Evolutionary conservation across 2,113 vertebrate species (phyloP).

Genomic region (Brienomyrus longianalis): DNA sequence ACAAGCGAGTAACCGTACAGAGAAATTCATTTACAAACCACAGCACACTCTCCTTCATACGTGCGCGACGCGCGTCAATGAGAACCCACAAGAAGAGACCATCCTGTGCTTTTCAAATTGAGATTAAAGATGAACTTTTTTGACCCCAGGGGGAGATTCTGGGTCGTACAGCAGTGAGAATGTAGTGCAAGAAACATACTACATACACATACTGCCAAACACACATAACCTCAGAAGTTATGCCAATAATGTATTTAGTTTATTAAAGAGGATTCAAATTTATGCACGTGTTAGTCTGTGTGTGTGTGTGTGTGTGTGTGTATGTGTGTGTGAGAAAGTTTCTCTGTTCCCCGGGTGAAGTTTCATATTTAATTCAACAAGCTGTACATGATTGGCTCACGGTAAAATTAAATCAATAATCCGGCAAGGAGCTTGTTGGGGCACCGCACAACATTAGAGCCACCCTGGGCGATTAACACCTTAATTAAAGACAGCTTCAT

Average conservation of each 20-base stretch:
- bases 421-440: slow-evolving; percentile 33
- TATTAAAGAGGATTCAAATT: slow-evolving; percentile 35
- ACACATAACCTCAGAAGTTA: background rate
- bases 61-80: background rate
- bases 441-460: slow-evolving; percentile 27
- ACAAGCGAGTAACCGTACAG: too few relatives aligned
- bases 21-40: too few relatives aligned
- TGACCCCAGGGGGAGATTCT: background rate
- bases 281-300: background rate
- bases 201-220: background rate
- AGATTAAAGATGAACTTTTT: too few relatives aligned
- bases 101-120: slow-evolving; percentile 28
- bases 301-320: background rate
- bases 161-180: slow-evolving; percentile 39
- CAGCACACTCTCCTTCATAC: background rate
- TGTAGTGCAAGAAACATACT: background rate
- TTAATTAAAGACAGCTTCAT: slow-evolving; percentile 28
- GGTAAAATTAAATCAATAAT: slow-evolving; percentile 44
- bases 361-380: slow-evolving; percentile 51
- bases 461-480: slow-evolving; percentile 39
- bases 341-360: slow-evolving; percentile 29
- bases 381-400: slow-evolving; percentile 40
- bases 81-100: slow-evolving; percentile 49
- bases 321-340: background rate
- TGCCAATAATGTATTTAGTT: slow-evolving; percentile 50